Evolutionary conservation across 2,113 vertebrate species (phyloP), one percentile per base, ranked within the genome.

Genomic region (Anguilla japonica): DNA sequence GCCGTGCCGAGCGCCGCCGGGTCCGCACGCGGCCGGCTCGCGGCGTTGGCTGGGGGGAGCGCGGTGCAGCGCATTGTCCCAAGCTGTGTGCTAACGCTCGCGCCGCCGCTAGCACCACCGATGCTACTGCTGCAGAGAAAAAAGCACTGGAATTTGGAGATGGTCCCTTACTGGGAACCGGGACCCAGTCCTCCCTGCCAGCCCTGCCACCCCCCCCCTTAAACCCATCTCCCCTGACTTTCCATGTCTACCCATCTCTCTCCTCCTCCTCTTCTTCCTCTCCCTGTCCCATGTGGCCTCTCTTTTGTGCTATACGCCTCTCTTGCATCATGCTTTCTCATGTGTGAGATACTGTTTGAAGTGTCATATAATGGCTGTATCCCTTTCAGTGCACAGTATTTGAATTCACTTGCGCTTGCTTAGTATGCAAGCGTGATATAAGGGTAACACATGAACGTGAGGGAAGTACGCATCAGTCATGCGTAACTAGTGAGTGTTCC

Each of bases 31-130:
- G 50, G 50, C 7, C 8, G 50, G 2, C 50, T 53, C 7, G 11
- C 50, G 50, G 50, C 1, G 50, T 46, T 46, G 43, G 88, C 90
- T 92, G 91, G 90, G 92, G 34, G 95, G 92, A 91, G 93, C 60
- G n/a, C 93, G 93, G 91, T 43, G 50, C 90, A 88, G 91, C 85
- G 85, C 93, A 94, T 90, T 92, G 94, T 93, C 92, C 91, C 90
- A 90, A 34, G 94, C 92, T 91, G 89, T 93, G 92, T 94, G 94
- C 94, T 91, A 90, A 90, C 93, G 94, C 91, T 94, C 92, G 85
- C 93, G 90, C 85, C 89, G 94, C 91, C 90, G 89, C 91, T 90
- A 81, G 83, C 87, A 81, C 60, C 60, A 56, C 86, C 86, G 60
- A 83, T 85, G 43, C 8, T 15, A 1, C 29, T 29, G 29, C 18